A percentile compares a stretch with the other conserved stretches of the same genome.
These are phyloP conservation scores for Acrocephalus arundinaceus DNA, from an alignment of 2,113 vertebrate genomes.

Conservation along the genomic window DNA sequence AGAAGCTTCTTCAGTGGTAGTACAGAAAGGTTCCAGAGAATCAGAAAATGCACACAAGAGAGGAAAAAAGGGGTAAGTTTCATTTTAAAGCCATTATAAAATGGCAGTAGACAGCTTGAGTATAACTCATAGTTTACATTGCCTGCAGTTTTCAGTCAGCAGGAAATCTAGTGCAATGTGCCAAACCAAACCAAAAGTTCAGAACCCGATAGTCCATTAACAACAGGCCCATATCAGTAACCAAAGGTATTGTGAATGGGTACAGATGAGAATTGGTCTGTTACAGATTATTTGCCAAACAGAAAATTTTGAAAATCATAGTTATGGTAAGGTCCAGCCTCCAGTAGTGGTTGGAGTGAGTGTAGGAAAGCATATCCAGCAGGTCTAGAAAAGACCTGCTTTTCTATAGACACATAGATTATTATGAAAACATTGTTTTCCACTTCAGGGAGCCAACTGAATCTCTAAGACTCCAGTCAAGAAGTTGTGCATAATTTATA, in stretches of 20 bases:
- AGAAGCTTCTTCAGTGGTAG: slow-evolving; percentile 76
- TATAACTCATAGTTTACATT: neutral
- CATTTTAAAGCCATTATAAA: neutral
- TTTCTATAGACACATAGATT: neutral
- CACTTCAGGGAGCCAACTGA: neutral
- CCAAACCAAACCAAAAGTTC: neutral
- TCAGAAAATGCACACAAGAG: slow-evolving; percentile 75
- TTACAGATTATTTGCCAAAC: neutral
- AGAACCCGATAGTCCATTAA: neutral
- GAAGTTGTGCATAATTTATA: neutral
- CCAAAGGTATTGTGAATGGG: no score
- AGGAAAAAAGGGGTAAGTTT: slow-evolving; percentile 76
- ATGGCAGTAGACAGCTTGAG: neutral
- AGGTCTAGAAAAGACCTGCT: neutral
- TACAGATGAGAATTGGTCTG: neutral
- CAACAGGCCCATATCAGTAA: neutral
- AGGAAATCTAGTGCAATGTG: neutral
- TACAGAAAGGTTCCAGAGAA: slow-evolving; percentile 77
- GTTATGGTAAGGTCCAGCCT: neutral
- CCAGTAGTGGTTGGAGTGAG: neutral
- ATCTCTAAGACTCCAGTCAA: neutral
- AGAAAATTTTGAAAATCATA: neutral
- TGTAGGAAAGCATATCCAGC: accelerated
- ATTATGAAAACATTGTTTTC: neutral
- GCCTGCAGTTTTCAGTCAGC: neutral